Evolutionary conservation across 92 coral and sea anemone genomes (phyloP), one percentile per base, ranked within the genome.

Genomic region (Porites evermanni): DNA sequence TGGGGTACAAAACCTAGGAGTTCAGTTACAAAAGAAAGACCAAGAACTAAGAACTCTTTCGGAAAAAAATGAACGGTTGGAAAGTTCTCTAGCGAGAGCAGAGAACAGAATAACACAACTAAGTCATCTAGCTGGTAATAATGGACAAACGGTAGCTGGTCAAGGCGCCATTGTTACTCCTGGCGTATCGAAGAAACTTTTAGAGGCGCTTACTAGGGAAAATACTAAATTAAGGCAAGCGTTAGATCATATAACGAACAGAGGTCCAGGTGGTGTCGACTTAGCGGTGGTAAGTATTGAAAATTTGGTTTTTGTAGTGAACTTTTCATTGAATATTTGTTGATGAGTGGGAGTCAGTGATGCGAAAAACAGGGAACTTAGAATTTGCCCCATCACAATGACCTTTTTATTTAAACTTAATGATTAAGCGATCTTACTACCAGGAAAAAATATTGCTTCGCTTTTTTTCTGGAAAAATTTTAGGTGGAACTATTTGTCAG

Each of bases 61-160:
- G 71, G 93, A 88, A 14, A 94, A 74, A 70, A 70, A 77, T 8
- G 87, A 94, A 69, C 89, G 95, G 53, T n/a, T 88, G n/a, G 93
- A 91, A 73, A 92, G 87, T 4, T 61, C 91, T 74, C 65, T 93
- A 68, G 96, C 98, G 65, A 88, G 98, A 79, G 98, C 98, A 63
- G 98, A 95, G 82, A 95, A 95, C 80, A 86, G 98, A 70, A 90
- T 95, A 24, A 93, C 96, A 1, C 98, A 95, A 84, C 81, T 95
- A 0, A 93, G 79, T 75, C 79, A 84, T 51, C 77, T 84, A 74
- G 71, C 77, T 17, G 78, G 86, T 60, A 92, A 38, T 4, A 38
- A 89, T 65, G 86, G 88, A 13, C 77, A 70, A 16, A 72, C 81
- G 83, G 69, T 88, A 23, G 54, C 58, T 14, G 38, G 70, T 24